Percentiles rank a stretch among this genome's conserved stretches.
Conservation (phyloP, 2,888 invertebrate species). For the Diachrysia chrysitis region DNA sequence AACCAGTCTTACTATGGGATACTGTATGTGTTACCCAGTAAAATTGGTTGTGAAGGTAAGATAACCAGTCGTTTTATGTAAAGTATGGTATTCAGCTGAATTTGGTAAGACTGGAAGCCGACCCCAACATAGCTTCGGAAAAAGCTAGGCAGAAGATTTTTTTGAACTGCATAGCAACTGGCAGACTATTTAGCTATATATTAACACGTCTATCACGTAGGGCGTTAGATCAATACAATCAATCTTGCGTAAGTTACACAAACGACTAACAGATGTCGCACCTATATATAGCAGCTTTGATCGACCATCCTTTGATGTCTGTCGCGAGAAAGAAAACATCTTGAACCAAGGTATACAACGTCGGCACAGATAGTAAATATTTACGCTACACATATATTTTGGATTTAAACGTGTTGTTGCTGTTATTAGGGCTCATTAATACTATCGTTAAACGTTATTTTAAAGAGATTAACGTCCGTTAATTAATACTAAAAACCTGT, state of each 20-base stretch:
- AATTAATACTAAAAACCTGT: too few species aligned
- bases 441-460: background rate
- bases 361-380: background rate
- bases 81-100: too few species aligned
- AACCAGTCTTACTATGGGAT: too few species aligned
- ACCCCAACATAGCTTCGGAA: too few species aligned
- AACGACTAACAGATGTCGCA: slow-evolving; percentile 67
- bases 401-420: background rate
- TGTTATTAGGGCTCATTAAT: background rate
- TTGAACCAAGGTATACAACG: background rate
- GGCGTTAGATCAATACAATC: slow-evolving; percentile 24
- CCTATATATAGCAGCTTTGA: slow-evolving; percentile 72
- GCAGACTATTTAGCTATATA: background rate
- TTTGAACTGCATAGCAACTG: background rate
- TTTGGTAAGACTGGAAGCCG: too few species aligned
- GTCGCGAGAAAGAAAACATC: slow-evolving; percentile 50
- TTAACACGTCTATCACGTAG: slow-evolving; percentile 14
- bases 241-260: slow-evolving; percentile 31
- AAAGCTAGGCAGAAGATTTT: too few species aligned
- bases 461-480: background rate
- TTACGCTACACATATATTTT: slow-evolving; percentile 3
- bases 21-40: too few species aligned
- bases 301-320: slow-evolving; percentile 68
- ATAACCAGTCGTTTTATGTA: too few species aligned
- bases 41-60: too few species aligned